phyloP scores from a whole-genome alignment of 2,888 invertebrate species.

The Anodontia alba region DNA sequence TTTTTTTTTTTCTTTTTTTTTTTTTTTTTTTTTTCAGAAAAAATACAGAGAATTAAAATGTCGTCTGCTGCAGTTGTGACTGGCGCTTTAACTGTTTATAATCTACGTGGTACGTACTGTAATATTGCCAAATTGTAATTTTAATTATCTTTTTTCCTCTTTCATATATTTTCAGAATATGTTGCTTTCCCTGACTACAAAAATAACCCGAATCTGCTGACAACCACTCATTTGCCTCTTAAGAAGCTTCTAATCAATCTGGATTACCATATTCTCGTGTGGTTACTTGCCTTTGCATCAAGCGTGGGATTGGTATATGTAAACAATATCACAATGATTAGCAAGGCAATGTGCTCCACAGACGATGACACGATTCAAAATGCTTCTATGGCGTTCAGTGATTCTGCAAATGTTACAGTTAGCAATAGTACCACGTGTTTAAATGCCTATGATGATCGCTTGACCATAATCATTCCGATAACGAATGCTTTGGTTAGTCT shows the following conservation, averaged over 20 bases:
- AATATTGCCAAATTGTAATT: no score
- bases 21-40: no score
- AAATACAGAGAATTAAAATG: no score
- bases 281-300: slow-evolving; percentile 64
- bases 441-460: slow-evolving; percentile 41
- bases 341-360: slow-evolving; percentile 36
- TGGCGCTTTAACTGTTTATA: no score
- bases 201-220: background rate
- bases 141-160: no score
- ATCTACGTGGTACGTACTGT: no score
- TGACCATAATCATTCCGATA: slow-evolving; percentile 62
- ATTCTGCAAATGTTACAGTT: background rate
- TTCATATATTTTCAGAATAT: background rate
- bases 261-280: slow-evolving; percentile 57
- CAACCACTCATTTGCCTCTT: slow-evolving; percentile 26
- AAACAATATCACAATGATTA: slow-evolving; percentile 61
- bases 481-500: slow-evolving; percentile 59
- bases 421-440: slow-evolving; percentile 5
- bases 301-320: slow-evolving; percentile 61
- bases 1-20: no score
- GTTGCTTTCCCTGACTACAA: background rate
- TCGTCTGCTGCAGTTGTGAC: no score
- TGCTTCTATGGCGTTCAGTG: background rate
- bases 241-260: slow-evolving; percentile 47
- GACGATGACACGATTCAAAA: background rate